phyloP scores from a whole-genome alignment of 2,797 vertebrate genomes.

The Borostomias antarcticus region DNA sequence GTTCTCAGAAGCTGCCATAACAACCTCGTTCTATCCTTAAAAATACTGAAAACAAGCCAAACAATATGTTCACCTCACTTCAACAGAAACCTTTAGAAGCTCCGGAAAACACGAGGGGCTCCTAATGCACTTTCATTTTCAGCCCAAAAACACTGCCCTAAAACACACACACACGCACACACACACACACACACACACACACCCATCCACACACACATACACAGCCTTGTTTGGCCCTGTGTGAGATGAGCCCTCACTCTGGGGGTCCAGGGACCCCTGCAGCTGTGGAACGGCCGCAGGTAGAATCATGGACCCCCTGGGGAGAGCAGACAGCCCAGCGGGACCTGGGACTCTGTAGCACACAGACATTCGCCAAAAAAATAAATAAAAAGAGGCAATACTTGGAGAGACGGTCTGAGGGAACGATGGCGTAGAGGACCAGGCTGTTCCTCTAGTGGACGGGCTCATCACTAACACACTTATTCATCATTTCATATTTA shows the following conservation, averaged over 20 bases:
- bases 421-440: too few species aligned
- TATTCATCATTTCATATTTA: too few species aligned
- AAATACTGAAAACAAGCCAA: not conserved
- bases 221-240: not conserved
- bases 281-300: not conserved
- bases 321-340: too few species aligned
- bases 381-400: not conserved
- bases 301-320: not conserved
- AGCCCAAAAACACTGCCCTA: not conserved
- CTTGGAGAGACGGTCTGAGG: too few species aligned
- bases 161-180: constrained; percentile 18
- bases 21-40: constrained; percentile 33
- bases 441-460: too few species aligned
- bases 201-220: constrained; percentile 12
- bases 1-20: constrained; percentile 56
- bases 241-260: not conserved
- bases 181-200: constrained; percentile 24
- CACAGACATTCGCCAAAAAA: constrained; percentile 9
- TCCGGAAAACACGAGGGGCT: too few species aligned
- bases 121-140: too few species aligned
- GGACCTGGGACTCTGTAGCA: constrained; percentile 6
- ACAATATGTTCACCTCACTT: too few species aligned
- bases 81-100: too few species aligned
- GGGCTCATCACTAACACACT: too few species aligned
- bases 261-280: not conserved